Base-by-base conservation (phyloP, 1,140 invertebrate species). In the Cotesia chilonis region DNA sequence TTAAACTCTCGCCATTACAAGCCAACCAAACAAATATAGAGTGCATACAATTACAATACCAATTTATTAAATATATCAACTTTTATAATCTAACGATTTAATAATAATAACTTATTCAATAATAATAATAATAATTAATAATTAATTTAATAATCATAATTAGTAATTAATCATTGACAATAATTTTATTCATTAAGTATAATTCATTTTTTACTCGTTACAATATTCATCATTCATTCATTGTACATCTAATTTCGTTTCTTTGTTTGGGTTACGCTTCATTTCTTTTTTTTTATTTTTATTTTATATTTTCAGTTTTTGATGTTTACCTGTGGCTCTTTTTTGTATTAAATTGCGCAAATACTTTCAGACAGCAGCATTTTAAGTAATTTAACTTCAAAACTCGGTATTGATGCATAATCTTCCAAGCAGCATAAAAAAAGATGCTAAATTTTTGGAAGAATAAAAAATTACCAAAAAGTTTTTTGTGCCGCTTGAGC, bases 21-120 rank as follows among this genome's bases (percentile, higher is more conserved):
- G 84, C 86, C 86, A 87, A 87, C 84, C 84, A 84, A 86, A 87
- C 85, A 87, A 82, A 85, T 75, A 72, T 86, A 85, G 85, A 87
- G 81, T 85, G 83, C 84, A 83, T 86, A 86, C 84, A 83, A 86
- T 75, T 84, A 84, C 77, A 79, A 80, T 84, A 84, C 84, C 84
- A 83, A 87, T 86, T 85, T 78, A 85, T 87, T 86, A 85, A 86
- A 86, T 85, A 47, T 47, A 86, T 86, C 84, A 87, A 87, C 85
- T 86, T 82, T 87, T 85, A 86, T 79, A 79, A 70, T 83, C 85
- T 86, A 85, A 85, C 83, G 84, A 84, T 85, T 84, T 78, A 72
- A 75, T 77, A 76, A 77, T 75, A 79, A 77, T 73, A 68, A 66
- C 55, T 65, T 55, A 73, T 69, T 72, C 75, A 75, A 75, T 75